A percentile compares a stretch with the other conserved stretches of the same genome.
phyloP scores from a whole-genome alignment of 2,113 vertebrate species.

The Peucedramus taeniatus region DNA sequence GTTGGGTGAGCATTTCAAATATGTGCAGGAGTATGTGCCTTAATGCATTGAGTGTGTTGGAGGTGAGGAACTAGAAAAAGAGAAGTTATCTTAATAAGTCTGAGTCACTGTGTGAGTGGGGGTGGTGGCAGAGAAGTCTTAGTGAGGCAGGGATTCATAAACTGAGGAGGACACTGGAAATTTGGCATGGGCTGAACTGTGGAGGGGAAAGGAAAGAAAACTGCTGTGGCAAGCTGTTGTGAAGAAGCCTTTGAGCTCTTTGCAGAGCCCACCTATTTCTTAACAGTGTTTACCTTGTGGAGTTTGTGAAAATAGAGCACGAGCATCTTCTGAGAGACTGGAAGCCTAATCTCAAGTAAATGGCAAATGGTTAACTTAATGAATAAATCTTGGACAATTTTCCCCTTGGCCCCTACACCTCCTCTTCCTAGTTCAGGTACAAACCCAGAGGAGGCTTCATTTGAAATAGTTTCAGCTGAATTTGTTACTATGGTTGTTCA shows the following conservation, averaged over 20 bases:
- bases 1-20: neutral
- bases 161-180: neutral
- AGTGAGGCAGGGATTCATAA: neutral
- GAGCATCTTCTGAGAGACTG: neutral
- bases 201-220: neutral
- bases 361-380: neutral
- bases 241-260: neutral
- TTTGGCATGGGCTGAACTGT: neutral
- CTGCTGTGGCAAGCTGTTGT: neutral
- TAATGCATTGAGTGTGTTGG: slow-evolving; percentile 44
- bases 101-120: slow-evolving; percentile 60
- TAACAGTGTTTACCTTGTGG: neutral
- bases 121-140: slow-evolving; percentile 15
- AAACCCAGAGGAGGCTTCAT: neutral
- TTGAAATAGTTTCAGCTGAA: neutral
- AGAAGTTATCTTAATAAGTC: slow-evolving; percentile 58
- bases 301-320: neutral
- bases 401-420: neutral
- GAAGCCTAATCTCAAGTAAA: neutral
- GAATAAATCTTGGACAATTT: neutral
- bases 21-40: slow-evolving; percentile 4
- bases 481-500: neutral
- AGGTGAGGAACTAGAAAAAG: slow-evolving; percentile 59
- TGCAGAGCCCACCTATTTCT: neutral
- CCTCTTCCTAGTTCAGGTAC: neutral